Base-by-base conservation (phyloP, 2,113 vertebrate species). In the Pluvianellus socialis region DNA sequence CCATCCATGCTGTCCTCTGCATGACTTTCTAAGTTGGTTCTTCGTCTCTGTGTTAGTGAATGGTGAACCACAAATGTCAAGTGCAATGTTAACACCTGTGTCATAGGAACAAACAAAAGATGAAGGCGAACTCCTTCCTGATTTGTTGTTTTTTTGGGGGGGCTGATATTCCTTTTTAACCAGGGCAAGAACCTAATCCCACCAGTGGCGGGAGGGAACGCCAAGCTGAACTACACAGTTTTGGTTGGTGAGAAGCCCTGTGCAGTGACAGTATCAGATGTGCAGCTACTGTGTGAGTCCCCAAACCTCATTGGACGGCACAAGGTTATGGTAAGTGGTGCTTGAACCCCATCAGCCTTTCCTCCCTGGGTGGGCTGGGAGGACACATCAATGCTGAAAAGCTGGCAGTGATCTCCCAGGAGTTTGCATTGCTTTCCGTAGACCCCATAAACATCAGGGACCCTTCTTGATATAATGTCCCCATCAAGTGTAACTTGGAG, bases 101-200 rank as follows among this genome's bases (percentile, higher is more conserved):
- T 50, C 35, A 14, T 6, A 23, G 12, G 10, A 50, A 22, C 6
- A 50, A 88, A 17, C 6, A 16, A 68, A 21, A 86, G 20, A 1
- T 35, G 35, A 10, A 65, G 30, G 21, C 12, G 32, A 68, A n/a
- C 40, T 22, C 40, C 16, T 62, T 42, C 15, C 50, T 76, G 23
- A 17, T 1, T 2, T 16, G 20, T 2, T 12, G 5, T 24, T 75
- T 52, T 67, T 53, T 5, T 7, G 20, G 4, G 45, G 5, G 28
- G 8, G 28, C 4, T 83, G 56, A 27, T 71, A 13, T 66, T 97
- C 33, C 63, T 88, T 81, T 97, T 45, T 68, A 5, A 73, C 40
- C 94, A 99, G 99, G 99, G 99, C 42, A 98, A 98, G 90, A 99
- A 99, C 96, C 98, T 99, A 94, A 99, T 99, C 72, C 99, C 99